phyloP scores from a whole-genome alignment of 2,888 invertebrate species.

The Carabus problematicus region DNA sequence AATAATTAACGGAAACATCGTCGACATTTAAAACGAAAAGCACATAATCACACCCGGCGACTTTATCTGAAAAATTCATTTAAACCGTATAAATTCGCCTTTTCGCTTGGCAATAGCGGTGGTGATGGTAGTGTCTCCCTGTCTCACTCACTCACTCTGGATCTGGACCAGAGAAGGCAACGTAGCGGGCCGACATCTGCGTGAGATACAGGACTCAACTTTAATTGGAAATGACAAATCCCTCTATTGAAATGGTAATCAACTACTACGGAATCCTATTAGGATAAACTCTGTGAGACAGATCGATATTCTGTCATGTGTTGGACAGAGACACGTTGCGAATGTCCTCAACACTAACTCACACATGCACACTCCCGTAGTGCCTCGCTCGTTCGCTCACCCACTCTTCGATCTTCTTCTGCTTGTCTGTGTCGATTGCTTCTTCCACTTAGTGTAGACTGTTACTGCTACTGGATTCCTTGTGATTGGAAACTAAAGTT shows the following conservation, averaged over 20 bases:
- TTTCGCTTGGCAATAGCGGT: conserved; percentile 14
- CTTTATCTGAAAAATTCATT: conserved; percentile 38
- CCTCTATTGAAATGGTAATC: conserved; percentile 64
- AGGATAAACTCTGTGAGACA: conserved; percentile 60
- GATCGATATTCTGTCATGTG: conserved; percentile 54
- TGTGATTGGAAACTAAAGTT: conserved; percentile 10
- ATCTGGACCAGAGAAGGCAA: background rate
- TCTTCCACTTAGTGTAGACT: background rate
- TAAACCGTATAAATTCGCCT: conserved; percentile 37
- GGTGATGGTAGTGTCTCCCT: background rate
- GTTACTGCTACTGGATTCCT: background rate
- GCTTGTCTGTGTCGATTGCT: too few species aligned
- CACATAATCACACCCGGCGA: conserved; percentile 12
- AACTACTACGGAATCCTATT: conserved; percentile 64
- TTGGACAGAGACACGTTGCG: conserved; percentile 22
- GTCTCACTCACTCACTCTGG: background rate
- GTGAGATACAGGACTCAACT: conserved; percentile 61
- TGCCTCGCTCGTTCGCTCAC: too few species aligned
- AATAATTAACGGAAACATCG: conserved; percentile 38
- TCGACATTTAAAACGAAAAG: conserved; percentile 29
- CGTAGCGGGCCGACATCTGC: conserved; percentile 43
- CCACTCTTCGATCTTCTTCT: too few species aligned
- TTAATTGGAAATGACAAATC: conserved; percentile 64
- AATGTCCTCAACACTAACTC: too few species aligned
- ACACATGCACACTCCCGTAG: too few species aligned